Percentiles rank a stretch among this genome's conserved stretches.
Evolutionary conservation across 2,113 vertebrate species (phyloP).

Genomic region (Platanista minor): DNA sequence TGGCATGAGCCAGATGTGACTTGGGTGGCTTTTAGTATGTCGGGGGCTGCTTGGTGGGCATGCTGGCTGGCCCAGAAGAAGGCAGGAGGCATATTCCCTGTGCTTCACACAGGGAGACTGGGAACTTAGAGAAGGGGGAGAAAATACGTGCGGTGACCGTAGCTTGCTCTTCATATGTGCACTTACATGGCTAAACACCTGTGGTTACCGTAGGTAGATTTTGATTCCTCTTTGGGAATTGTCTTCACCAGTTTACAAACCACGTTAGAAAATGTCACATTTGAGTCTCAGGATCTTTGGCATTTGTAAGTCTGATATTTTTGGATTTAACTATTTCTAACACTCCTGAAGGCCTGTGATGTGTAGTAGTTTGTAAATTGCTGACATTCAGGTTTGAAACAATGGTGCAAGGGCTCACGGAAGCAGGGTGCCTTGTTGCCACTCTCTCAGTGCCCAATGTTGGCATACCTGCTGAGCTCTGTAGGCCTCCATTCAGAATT

Average conservation of each 20-base stretch:
- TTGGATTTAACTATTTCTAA: background rate
- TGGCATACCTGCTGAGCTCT: background rate
- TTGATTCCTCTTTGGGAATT: background rate
- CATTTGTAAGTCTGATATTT: background rate
- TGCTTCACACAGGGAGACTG: background rate
- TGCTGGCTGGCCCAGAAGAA: background rate
- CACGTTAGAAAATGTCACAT: slow-evolving; percentile 4
- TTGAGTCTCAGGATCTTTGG: background rate
- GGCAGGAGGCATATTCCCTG: background rate
- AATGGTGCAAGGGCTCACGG: background rate
- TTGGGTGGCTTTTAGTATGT: slow-evolving; percentile 66
- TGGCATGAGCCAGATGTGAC: slow-evolving; percentile 59
- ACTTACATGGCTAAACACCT: background rate
- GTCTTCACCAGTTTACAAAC: background rate
- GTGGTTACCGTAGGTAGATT: background rate
- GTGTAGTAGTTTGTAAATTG: background rate
- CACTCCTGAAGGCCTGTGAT: background rate
- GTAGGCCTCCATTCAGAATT: background rate
- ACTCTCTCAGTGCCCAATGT: background rate
- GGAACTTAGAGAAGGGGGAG: background rate
- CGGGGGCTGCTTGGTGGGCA: background rate
- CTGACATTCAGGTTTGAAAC: background rate
- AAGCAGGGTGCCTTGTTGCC: background rate
- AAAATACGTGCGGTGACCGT: background rate
- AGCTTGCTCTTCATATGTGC: background rate